Percentiles rank a stretch among this genome's conserved stretches.
Conservation (phyloP, 2,888 invertebrate genomes). For the Graphium colonna region DNA sequence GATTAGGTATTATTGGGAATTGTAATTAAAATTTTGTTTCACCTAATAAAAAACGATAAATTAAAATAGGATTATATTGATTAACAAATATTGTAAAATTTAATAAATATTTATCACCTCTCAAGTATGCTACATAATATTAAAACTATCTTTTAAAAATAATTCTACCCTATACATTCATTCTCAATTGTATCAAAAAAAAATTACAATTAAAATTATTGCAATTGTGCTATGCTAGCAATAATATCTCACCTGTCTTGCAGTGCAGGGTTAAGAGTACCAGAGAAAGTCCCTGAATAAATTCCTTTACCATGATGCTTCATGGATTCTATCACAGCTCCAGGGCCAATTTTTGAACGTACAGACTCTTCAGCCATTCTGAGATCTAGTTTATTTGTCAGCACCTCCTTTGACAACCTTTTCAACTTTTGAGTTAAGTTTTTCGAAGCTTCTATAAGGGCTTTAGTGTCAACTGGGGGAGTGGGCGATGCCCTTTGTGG, state of each 20-base stretch:
- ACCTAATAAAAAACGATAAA: too few species aligned
- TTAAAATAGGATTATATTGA: too few species aligned
- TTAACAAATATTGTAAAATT: too few species aligned
- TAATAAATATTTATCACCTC: too few species aligned
- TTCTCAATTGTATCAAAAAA: too few species aligned
- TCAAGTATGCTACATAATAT: too few species aligned
- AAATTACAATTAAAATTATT: too few species aligned
- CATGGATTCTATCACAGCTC: slow-evolving; percentile 94
- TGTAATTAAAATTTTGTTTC: too few species aligned
- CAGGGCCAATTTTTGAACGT: slow-evolving; percentile 73
- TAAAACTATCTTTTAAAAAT: too few species aligned
- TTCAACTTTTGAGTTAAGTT: slow-evolving; percentile 95
- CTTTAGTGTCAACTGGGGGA: slow-evolving; percentile 83
- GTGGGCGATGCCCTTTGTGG: slow-evolving; percentile 55
- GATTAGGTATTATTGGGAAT: too few species aligned
- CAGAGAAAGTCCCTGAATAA: slow-evolving; percentile 97
- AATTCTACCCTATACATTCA: too few species aligned
- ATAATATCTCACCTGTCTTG: slow-evolving; percentile 84
- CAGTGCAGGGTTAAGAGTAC: slow-evolving; percentile 94
- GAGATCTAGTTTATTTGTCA: slow-evolving; percentile 83
- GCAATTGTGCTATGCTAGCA: too few species aligned
- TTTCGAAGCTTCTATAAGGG: slow-evolving; percentile 93
- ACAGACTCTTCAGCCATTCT: slow-evolving; percentile 71
- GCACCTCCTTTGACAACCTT: slow-evolving; percentile 93
- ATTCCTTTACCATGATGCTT: slow-evolving; percentile 96